Evolutionary conservation across 2,797 vertebrate genomes (phyloP), one percentile per base, ranked within the genome.

Genomic region (Melanotaenia nigrans): DNA sequence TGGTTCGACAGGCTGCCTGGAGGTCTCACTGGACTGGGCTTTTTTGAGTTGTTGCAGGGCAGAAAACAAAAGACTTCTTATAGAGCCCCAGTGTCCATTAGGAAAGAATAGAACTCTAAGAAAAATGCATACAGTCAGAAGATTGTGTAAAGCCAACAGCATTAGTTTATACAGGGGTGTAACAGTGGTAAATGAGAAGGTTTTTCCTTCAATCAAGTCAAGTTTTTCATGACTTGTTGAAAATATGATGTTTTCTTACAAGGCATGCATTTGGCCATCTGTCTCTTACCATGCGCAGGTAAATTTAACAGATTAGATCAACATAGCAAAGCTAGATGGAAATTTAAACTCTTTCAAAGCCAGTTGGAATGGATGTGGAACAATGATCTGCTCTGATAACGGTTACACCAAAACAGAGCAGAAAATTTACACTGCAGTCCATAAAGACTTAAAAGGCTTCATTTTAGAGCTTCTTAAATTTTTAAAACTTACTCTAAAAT

Each of bases 11-110:
- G 55, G 25, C 61, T 51, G 16, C 63, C 65, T 65, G 45, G 5
- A 35, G 36, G 70, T 87, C 90, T 90, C 85, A 56, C 66, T 62
- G 82, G 86, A 85, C 71, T 14, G 20, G 69, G 60, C 51, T 71
- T 76, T 67, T 86, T 77, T 62, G 58, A 81, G 79, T 60, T 82
- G 81, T 78, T 87, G 82, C 78, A 79, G 81, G 58, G 73, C 58
- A 70, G 83, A 79, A 55, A 79, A 90, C 85, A 83, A 83, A 80
- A 78, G 76, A 70, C 30, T 78, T 78, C 75, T 85, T 64, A 71
- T 71, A 74, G 65, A 85, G 38, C 51, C 49, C 56, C 9, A 13
- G 28, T 51, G 80, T 89, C 86, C 80, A 82, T 84, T 85, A 74
- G 84, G 74, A 82, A 79, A 83, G 71, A 92, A 87, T 76, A 0